Conservation (phyloP, 2,888 invertebrate species). For the Nephrotoma guestfalica region DNA sequence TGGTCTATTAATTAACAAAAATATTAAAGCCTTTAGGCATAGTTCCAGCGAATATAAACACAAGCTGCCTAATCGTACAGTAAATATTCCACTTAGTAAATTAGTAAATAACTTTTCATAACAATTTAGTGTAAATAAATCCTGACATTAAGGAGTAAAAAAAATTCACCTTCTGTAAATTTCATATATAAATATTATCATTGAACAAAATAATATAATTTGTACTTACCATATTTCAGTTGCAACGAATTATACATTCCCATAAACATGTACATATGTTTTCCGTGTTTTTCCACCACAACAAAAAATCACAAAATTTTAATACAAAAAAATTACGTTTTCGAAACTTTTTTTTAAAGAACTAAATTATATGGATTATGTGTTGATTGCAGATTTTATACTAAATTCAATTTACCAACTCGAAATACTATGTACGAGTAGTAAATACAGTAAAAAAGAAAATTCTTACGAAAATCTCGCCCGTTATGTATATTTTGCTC, state of each 20-base stretch:
- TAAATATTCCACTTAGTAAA: no score
- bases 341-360: neutral
- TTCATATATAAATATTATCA: neutral
- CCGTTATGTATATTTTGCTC: neutral
- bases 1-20: no score
- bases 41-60: no score
- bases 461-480: neutral
- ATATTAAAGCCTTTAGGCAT: no score
- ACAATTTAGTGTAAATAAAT: no score
- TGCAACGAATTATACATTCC: neutral
- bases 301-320: neutral
- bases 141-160: no score
- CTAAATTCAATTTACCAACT: neutral
- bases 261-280: neutral
- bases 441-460: neutral
- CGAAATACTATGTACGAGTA: neutral
- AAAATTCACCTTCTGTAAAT: no score
- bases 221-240: neutral
- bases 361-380: neutral
- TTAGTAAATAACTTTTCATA: no score
- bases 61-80: no score
- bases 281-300: neutral
- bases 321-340: neutral
- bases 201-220: neutral
- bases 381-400: neutral